Percentiles rank a stretch among this genome's conserved stretches.
phyloP scores from a whole-genome alignment of 1,140 invertebrate genomes.

The Zaprionus ornatus region DNA sequence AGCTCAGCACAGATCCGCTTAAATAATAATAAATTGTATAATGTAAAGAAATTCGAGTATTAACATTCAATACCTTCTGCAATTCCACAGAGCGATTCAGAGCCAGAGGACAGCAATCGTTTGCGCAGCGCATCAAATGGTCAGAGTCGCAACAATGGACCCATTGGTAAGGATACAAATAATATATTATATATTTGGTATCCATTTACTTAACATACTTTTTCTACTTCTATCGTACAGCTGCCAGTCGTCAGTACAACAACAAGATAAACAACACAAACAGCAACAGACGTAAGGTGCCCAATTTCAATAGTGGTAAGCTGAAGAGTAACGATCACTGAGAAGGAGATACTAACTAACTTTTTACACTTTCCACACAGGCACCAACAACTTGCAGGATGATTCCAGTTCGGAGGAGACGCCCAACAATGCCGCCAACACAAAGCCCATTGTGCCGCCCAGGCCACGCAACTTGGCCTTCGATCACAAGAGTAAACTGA shows the following conservation, averaged over 20 bases:
- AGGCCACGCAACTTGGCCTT: conserved; percentile 84
- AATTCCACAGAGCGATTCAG: conserved; percentile 88
- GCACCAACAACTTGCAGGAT: conserved; percentile 85
- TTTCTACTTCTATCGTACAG: conserved; percentile 26
- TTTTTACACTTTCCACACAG: conserved; percentile 84
- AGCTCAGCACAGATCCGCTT: too few relatives aligned
- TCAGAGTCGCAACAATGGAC: conserved; percentile 74
- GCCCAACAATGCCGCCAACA: conserved; percentile 83
- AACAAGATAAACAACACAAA: conserved; percentile 72
- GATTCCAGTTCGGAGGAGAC: conserved; percentile 91
- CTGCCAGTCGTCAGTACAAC: conserved; percentile 72
- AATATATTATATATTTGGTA: background rate
- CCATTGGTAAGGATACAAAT: conserved; percentile 61
- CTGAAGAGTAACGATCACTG: background rate
- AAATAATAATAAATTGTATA: too few relatives aligned
- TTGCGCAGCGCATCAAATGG: conserved; percentile 62
- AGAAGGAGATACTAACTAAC: background rate
- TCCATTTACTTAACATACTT: too few relatives aligned
- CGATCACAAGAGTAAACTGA: conserved; percentile 78
- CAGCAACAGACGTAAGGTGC: conserved; percentile 85
- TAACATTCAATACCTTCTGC: background rate
- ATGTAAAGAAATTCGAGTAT: too few relatives aligned
- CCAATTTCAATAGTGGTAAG: conserved; percentile 88
- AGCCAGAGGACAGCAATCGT: conserved; percentile 86
- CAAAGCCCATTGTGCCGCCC: conserved; percentile 86